A percentile compares a stretch with the other conserved stretches of the same genome.
Evolutionary conservation across 64 coral and sea anemone genomes (phyloP).

Genomic region (Acropora tenuis): DNA sequence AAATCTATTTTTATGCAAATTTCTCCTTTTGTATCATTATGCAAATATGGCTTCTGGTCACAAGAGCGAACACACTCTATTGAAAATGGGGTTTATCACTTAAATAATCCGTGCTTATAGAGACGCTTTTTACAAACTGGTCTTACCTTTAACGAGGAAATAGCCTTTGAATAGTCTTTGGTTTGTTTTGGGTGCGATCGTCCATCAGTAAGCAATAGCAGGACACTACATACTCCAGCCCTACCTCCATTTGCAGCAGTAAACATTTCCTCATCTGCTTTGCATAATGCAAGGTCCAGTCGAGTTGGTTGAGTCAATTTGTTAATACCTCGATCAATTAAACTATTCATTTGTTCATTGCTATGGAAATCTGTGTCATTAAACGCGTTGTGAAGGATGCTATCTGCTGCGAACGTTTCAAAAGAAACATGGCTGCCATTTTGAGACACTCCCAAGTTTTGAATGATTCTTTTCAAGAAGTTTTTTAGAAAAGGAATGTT

Average conservation of each 20-base stretch:
- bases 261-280: constrained; percentile 15
- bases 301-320: constrained; percentile 3
- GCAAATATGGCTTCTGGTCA: too few relatives aligned
- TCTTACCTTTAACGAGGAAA: constrained; percentile 12
- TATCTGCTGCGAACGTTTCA: constrained; percentile 19
- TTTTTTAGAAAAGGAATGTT: not conserved
- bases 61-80: too few relatives aligned
- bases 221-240: not conserved
- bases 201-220: constrained; percentile 15
- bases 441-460: not conserved
- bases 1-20: too few relatives aligned
- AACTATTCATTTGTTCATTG: not conserved
- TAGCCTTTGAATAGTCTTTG: not conserved
- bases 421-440: constrained; percentile 1
- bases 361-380: not conserved
- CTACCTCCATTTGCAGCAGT: not conserved
- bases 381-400: constrained; percentile 3
- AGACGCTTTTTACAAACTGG: too few relatives aligned
- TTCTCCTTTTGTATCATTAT: too few relatives aligned
- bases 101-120: too few relatives aligned
- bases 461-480: not conserved
- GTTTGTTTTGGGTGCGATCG: not conserved
- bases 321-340: not conserved
- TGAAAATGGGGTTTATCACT: too few relatives aligned
- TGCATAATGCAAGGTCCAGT: not conserved